Percentiles rank a stretch among this genome's conserved stretches.
These are phyloP conservation scores for Poecilia wingei DNA, from an alignment of 2,797 vertebrate genomes.

Conservation along the genomic window DNA sequence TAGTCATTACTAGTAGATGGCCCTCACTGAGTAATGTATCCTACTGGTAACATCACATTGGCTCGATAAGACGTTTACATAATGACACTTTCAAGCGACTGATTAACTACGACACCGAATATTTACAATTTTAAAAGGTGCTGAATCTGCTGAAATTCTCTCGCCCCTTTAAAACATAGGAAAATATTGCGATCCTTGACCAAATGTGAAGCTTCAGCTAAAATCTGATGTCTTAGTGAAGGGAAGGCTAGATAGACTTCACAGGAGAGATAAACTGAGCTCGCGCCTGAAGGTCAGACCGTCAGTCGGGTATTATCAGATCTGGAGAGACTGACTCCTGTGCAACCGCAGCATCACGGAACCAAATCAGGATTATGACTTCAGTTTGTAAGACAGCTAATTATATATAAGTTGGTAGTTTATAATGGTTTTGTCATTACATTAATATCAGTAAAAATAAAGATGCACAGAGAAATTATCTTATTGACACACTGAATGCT, in stretches of 20 bases:
- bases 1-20: slow-evolving; percentile 29
- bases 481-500: not conserved
- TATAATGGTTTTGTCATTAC: slow-evolving; percentile 11
- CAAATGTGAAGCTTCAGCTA: slow-evolving; percentile 39
- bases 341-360: slow-evolving; percentile 24
- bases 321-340: slow-evolving; percentile 31
- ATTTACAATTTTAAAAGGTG: slow-evolving; percentile 74
- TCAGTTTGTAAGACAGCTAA: slow-evolving; percentile 12
- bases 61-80: slow-evolving; percentile 50
- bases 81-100: slow-evolving; percentile 67
- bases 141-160: slow-evolving; percentile 63
- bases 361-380: slow-evolving; percentile 16
- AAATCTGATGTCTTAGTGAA: slow-evolving; percentile 43
- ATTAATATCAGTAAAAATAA: slow-evolving; percentile 14
- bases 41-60: slow-evolving; percentile 38
- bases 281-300: slow-evolving; percentile 58
- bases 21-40: slow-evolving; percentile 20
- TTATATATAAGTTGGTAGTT: not conserved
- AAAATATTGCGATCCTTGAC: slow-evolving; percentile 54
- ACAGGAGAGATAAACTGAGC: slow-evolving; percentile 47
- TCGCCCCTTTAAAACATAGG: slow-evolving; percentile 49
- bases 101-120: slow-evolving; percentile 72
- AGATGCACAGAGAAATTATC: not conserved
- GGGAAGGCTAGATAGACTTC: slow-evolving; percentile 33
- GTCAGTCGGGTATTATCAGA: slow-evolving; percentile 46